phyloP scores from a whole-genome alignment of 2,888 invertebrate genomes.

The Folsomia manolachei region DNA sequence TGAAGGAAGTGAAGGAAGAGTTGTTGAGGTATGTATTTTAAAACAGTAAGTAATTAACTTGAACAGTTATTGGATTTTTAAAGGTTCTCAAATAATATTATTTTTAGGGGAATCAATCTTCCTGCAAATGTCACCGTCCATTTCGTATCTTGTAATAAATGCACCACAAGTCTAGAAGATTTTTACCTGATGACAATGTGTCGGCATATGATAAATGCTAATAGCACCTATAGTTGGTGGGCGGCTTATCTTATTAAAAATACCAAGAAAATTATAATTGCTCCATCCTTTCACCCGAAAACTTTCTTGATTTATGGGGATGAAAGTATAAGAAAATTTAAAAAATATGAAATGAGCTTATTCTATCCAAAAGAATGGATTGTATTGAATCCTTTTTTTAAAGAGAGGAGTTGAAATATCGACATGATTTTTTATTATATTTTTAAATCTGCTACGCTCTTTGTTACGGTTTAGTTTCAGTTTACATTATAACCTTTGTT shows the following conservation, averaged over 20 bases:
- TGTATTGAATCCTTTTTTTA: neutral
- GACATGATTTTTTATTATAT: too few relatives aligned
- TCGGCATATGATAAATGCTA: slow-evolving; percentile 22
- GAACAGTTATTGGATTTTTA: too few relatives aligned
- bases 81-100: too few relatives aligned
- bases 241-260: slow-evolving; percentile 19
- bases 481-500: too few relatives aligned
- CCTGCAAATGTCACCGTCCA: neutral
- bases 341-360: neutral
- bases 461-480: too few relatives aligned
- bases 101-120: neutral
- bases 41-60: too few relatives aligned
- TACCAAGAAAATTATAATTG: slow-evolving; percentile 13
- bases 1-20: neutral
- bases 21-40: neutral
- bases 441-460: too few relatives aligned
- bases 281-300: slow-evolving; percentile 11
- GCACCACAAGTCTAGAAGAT: slow-evolving; percentile 19
- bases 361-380: slow-evolving; percentile 4
- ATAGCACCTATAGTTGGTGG: slow-evolving; percentile 27
- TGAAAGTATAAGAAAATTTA: neutral
- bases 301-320: neutral
- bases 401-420: too few relatives aligned
- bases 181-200: slow-evolving; percentile 21
- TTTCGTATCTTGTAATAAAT: slow-evolving; percentile 2